A percentile compares a stretch with the other conserved stretches of the same genome.
phyloP scores from a whole-genome alignment of 1,140 invertebrate genomes.

The Listronotus oregonensis region DNA sequence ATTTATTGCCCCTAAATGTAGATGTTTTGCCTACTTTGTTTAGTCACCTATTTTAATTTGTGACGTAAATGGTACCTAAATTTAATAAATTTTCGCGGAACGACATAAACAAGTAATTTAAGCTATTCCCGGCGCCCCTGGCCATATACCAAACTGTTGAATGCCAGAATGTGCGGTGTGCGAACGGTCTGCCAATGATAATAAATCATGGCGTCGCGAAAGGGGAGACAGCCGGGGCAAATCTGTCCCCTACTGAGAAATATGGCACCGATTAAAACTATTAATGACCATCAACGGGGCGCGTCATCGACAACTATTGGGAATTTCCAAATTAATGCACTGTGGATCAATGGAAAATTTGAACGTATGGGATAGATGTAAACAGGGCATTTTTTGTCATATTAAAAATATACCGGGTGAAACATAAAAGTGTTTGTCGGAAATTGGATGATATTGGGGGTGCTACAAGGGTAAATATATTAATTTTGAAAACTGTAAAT shows the following conservation, averaged over 20 bases:
- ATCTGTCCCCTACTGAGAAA: constrained; percentile 33
- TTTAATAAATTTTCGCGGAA: neutral
- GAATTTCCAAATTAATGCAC: constrained; percentile 33
- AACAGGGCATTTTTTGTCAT: too few relatives aligned
- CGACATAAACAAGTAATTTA: neutral
- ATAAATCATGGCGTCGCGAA: constrained; percentile 36
- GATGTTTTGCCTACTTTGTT: too few relatives aligned
- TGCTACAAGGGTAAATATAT: too few relatives aligned
- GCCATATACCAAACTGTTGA: constrained; percentile 21
- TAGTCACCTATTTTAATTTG: too few relatives aligned
- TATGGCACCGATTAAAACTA: constrained; percentile 41
- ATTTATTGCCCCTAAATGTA: too few relatives aligned
- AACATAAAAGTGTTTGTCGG: too few relatives aligned
- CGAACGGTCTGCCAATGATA: constrained; percentile 15
- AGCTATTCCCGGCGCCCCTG: neutral
- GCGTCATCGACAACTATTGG: constrained; percentile 35
- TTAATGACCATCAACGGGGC: constrained; percentile 37
- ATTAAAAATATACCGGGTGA: too few relatives aligned
- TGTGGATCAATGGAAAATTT: neutral
- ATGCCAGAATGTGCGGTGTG: constrained; percentile 17
- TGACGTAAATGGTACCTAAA: neutral
- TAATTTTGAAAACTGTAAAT: too few relatives aligned
- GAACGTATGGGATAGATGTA: neutral
- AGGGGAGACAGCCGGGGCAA: constrained; percentile 17
- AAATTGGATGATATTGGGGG: too few relatives aligned